Conservation (phyloP, 2,797 vertebrate genomes). For the Molossus alvarezi region DNA sequence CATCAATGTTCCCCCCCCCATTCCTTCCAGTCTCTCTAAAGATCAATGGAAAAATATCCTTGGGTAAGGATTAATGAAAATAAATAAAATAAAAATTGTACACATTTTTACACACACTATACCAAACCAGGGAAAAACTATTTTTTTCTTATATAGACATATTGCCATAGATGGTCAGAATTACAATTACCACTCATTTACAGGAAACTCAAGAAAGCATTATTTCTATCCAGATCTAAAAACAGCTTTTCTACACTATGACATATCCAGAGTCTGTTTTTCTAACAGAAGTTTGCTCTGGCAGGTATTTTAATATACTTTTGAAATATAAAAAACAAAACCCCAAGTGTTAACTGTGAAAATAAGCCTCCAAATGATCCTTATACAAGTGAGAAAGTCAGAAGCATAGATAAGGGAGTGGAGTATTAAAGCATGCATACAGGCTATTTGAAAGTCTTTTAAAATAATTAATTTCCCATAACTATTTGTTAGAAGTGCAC, state of each 20-base stretch:
- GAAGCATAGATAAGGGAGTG: not conserved
- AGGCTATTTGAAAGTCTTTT: not conserved
- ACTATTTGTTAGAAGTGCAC: not conserved
- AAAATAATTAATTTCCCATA: not conserved
- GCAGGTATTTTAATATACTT: constrained; percentile 27
- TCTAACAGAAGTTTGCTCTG: not conserved
- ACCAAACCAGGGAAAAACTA: not conserved
- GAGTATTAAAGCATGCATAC: not conserved
- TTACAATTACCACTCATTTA: constrained; percentile 47
- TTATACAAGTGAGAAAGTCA: not conserved
- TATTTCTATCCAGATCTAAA: not conserved
- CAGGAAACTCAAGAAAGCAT: constrained; percentile 29
- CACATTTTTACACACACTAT: not conserved
- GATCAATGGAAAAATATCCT: too few relatives aligned
- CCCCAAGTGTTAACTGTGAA: constrained; percentile 33
- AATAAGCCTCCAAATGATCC: not conserved
- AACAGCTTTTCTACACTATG: not conserved
- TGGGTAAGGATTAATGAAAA: too few relatives aligned
- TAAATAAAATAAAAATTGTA: too few relatives aligned
- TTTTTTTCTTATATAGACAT: not conserved
- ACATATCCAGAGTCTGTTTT: constrained; percentile 40
- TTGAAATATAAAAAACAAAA: constrained; percentile 15
- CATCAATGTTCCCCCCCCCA: too few relatives aligned
- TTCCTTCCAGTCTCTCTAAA: too few relatives aligned
- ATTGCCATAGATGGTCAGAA: not conserved